A percentile compares a stretch with the other conserved stretches of the same genome.
These are phyloP conservation scores for Pygocentrus nattereri DNA, from an alignment of 2,797 vertebrate genomes.

Conservation along the genomic window DNA sequence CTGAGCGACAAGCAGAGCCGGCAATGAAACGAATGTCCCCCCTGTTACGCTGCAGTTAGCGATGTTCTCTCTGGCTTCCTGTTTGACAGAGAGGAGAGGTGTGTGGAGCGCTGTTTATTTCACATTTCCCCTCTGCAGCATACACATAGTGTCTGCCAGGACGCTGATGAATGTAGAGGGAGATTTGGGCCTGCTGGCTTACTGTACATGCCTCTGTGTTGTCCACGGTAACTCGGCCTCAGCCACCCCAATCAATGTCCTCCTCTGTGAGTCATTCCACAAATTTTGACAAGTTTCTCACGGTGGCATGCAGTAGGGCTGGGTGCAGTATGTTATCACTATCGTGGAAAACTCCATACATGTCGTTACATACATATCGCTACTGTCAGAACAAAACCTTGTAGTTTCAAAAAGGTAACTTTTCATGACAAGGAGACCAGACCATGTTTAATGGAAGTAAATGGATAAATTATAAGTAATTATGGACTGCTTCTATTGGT, in stretches of 20 bases:
- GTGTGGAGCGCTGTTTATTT: slow-evolving; percentile 61
- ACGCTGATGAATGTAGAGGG: slow-evolving; percentile 49
- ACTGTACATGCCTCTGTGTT: slow-evolving; percentile 25
- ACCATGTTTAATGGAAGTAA: too few species aligned
- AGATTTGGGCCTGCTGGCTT: slow-evolving; percentile 18
- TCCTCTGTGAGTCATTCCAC: slow-evolving; percentile 2
- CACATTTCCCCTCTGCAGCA: slow-evolving; percentile 52
- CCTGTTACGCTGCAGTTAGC: slow-evolving; percentile 22
- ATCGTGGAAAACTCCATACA: too few species aligned
- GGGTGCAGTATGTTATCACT: too few species aligned
- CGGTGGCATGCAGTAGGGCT: background rate
- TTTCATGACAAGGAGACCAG: too few species aligned
- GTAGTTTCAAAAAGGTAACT: too few species aligned
- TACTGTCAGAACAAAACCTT: too few species aligned
- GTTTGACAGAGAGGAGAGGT: slow-evolving; percentile 53
- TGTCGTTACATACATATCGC: too few species aligned
- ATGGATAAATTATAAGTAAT: too few species aligned
- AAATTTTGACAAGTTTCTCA: slow-evolving; percentile 9
- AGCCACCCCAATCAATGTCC: background rate
- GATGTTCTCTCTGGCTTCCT: slow-evolving; percentile 51
- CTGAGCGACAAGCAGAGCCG: slow-evolving; percentile 28
- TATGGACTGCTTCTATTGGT: too few species aligned
- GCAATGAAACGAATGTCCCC: slow-evolving; percentile 16
- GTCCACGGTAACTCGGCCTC: slow-evolving; percentile 1
- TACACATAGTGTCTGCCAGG: slow-evolving; percentile 48